Evolutionary conservation across 2,888 invertebrate genomes (phyloP).

Genomic region (Incurvaria masculella): DNA sequence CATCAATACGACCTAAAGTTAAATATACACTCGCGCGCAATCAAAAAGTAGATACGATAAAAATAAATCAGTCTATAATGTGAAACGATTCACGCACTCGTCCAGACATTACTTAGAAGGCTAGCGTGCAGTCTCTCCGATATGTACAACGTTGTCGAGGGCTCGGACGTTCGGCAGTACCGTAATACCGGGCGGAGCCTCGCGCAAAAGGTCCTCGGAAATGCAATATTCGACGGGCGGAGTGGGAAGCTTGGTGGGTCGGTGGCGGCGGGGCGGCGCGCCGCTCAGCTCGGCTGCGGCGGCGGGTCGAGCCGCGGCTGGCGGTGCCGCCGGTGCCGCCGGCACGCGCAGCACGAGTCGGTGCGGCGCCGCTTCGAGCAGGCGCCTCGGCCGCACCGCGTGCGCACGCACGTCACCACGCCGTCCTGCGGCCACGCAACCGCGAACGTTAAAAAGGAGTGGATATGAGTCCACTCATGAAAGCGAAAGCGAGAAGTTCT

Average conservation of each 20-base stretch:
- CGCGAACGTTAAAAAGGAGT: no score
- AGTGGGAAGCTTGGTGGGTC: not conserved
- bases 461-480: no score
- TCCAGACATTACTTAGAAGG: conserved; percentile 26
- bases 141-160: conserved; percentile 4
- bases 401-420: conserved; percentile 73
- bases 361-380: conserved; percentile 53
- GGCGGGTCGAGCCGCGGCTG: conserved; percentile 24
- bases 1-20: no score
- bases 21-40: not conserved
- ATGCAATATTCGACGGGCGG: not conserved
- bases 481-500: no score
- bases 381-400: conserved; percentile 71
- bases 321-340: conserved; percentile 51
- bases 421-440: conserved; percentile 68
- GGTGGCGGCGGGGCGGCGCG: conserved; percentile 16
- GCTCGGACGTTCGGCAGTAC: not conserved
- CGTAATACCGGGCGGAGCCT: not conserved
- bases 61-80: conserved; percentile 51
- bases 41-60: conserved; percentile 22
- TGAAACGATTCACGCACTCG: conserved; percentile 32
- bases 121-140: conserved; percentile 43
- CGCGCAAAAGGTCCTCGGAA: not conserved
- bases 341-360: conserved; percentile 62
- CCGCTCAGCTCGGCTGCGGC: conserved; percentile 18